Base-by-base conservation (phyloP, 2,113 vertebrate species). In the Porphyrio hochstetteri region DNA sequence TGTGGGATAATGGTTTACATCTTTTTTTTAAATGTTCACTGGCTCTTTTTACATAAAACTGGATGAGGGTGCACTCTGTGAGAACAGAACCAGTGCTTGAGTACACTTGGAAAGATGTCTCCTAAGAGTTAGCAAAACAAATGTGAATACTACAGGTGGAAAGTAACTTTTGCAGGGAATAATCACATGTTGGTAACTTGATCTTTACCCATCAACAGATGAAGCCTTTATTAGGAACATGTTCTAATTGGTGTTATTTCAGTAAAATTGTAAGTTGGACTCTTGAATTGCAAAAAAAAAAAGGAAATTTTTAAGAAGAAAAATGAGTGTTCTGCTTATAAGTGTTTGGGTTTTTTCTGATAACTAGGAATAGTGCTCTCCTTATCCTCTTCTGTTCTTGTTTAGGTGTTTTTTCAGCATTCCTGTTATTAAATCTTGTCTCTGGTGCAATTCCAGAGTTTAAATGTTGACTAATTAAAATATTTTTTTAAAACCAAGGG, bases 11-110 rank as follows among this genome's bases (percentile, higher is more conserved):
- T 78, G 71, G 52, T 87, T 95, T 93, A 92, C 67, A 61, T 74
- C 92, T 91, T 40, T 40, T 93, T 94, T 93, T 77, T 7, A 78
- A 89, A 57, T 78, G 80, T 87, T 96, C 88, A 72, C 68, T 88
- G 91, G 42, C 16, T 44, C 36, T 76, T 94, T 86, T 82, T 91
- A 81, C 36, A 35, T 93, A 79, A 79, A 92, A 75, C 65, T 86
- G 72, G 38, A 27, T 76, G 61, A 86, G 44, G 17, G 23, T 88
- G 59, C 21, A 21, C 36, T 90, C 35, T 10, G 44, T 59, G 57
- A 90, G 69, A 83, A 71, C 60, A 72, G 59, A 90, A 75, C 40
- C 69, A 61, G 13, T 50, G 28, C 38, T 71, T 44, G 69, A 86
- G 57, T 75, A 44, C 46, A 64, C 90, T 86, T 56, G 17, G 81